phyloP scores from a whole-genome alignment of 1,140 invertebrate species.

The Pachyrhynchus sulphureomaculatus region DNA sequence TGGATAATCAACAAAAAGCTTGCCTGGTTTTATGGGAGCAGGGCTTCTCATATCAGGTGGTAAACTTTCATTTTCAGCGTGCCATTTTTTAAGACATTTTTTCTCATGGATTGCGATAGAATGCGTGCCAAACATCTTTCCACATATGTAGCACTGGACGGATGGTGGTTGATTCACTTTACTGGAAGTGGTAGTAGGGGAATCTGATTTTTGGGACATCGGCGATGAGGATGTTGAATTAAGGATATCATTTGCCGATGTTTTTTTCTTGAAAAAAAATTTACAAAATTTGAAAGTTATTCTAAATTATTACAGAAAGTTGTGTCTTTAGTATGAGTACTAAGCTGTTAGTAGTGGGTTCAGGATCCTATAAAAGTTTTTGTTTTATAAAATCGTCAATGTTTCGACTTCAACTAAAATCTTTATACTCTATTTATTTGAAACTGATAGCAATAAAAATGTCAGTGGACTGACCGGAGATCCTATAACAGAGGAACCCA shows the following conservation, averaged over 20 bases:
- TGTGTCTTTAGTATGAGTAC: not conserved
- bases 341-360: no score
- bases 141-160: conserved; percentile 68
- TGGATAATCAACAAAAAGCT: no score
- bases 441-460: no score
- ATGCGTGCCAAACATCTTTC: conserved; percentile 72
- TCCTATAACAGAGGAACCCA: no score
- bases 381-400: no score
- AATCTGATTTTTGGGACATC: conserved; percentile 17
- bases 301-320: not conserved
- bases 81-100: conserved; percentile 71
- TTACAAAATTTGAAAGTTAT: not conserved
- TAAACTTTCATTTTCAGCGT: conserved; percentile 34
- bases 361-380: no score
- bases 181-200: conserved; percentile 14
- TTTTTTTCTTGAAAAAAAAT: conserved; percentile 17
- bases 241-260: conserved; percentile 10
- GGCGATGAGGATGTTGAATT: conserved; percentile 9
- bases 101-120: conserved; percentile 78
- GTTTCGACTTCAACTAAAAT: no score
- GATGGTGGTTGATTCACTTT: conserved; percentile 22
- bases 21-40: conserved; percentile 26
- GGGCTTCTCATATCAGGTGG: conserved; percentile 34
- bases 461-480: no score
- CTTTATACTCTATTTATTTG: no score